Percentiles rank a stretch among this genome's conserved stretches.
phyloP scores from a whole-genome alignment of 2,797 vertebrate species.

The Alectoris magna region DNA sequence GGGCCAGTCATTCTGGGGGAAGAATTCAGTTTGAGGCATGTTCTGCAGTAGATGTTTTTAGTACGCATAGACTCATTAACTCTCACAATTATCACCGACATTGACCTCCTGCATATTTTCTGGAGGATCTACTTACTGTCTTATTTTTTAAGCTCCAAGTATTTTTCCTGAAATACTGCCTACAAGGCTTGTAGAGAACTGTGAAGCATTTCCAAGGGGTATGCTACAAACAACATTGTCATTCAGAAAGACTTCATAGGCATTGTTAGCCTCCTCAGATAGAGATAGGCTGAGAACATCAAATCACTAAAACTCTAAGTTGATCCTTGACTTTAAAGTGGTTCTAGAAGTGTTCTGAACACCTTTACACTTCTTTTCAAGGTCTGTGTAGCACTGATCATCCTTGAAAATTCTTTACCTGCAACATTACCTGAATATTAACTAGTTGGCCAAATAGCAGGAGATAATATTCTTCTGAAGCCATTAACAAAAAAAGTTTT shows the following conservation, averaged over 20 bases:
- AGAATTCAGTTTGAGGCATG: neutral
- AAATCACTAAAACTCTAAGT: neutral
- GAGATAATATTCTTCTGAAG: neutral
- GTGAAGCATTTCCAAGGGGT: neutral
- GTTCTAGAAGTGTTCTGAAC: neutral
- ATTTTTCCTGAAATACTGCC: neutral
- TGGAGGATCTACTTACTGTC: neutral
- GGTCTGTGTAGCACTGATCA: neutral
- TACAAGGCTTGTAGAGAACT: neutral
- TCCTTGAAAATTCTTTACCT: neutral
- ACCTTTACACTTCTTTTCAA: neutral
- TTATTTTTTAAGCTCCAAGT: neutral
- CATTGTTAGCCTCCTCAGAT: neutral
- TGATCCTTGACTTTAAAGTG: neutral
- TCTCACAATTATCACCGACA: neutral
- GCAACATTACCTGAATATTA: neutral
- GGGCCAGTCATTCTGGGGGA: neutral
- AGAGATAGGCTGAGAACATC: neutral
- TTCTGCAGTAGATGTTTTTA: neutral
- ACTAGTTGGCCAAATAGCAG: neutral
- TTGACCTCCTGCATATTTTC: rapidly evolving
- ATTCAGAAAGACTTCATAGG: neutral
- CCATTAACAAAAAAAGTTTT: neutral
- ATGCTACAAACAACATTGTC: conserved; percentile 3
- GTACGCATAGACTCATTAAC: neutral